phyloP scores from a whole-genome alignment of 2,888 invertebrate genomes.

The Drosophila fungiperda region DNA sequence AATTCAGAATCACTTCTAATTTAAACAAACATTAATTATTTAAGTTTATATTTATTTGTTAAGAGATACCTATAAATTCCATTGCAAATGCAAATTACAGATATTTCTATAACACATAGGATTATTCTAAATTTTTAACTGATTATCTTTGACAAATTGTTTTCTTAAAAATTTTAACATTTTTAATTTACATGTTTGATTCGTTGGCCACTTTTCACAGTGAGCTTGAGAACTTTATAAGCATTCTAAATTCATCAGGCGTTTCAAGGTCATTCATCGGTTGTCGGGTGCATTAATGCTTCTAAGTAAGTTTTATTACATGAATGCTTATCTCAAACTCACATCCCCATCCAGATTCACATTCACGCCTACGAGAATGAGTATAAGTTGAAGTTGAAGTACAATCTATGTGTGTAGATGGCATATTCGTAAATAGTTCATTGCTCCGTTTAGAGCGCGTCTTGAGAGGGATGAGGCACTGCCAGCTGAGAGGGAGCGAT shows the following conservation, averaged over 20 bases:
- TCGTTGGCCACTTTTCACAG: conserved; percentile 7
- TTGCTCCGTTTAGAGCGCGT: conserved; percentile 69
- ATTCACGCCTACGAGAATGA: conserved; percentile 35
- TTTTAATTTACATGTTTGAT: conserved; percentile 1
- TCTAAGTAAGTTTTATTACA: conserved; percentile 53
- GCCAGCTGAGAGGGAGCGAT: conserved; percentile 34
- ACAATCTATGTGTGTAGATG: conserved; percentile 20
- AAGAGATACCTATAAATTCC: too few relatives aligned
- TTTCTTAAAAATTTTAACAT: conserved; percentile 6
- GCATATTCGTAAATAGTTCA: conserved; percentile 77
- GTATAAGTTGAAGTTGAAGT: conserved; percentile 5
- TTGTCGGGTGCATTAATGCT: conserved; percentile 55
- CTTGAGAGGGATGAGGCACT: conserved; percentile 33
- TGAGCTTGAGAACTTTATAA: conserved; percentile 49
- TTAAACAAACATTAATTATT: not conserved
- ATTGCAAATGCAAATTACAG: not conserved
- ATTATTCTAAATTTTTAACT: not conserved
- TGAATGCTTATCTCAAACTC: conserved; percentile 57
- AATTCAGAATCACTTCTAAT: not conserved
- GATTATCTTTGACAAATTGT: conserved; percentile 7
- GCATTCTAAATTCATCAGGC: conserved; percentile 24
- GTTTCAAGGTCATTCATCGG: conserved; percentile 63
- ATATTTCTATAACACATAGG: not conserved
- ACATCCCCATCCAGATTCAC: conserved; percentile 23
- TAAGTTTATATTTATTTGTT: not conserved